These are phyloP conservation scores for Subanguina moxae DNA, from an alignment of 1,140 invertebrate genomes.

Conservation along the genomic window DNA sequence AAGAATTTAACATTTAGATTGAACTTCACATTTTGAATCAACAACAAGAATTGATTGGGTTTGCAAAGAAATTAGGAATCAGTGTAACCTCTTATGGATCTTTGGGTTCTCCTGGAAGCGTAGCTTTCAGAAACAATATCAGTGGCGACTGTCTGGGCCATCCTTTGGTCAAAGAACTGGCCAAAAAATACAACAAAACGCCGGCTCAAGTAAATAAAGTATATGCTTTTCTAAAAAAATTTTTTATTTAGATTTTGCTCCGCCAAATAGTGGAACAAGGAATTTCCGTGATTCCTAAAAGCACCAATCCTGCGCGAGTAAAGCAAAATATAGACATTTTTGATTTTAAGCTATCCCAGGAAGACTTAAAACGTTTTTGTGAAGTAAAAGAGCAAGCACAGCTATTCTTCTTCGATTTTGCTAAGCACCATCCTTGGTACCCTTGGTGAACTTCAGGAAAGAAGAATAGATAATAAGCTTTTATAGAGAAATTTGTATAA, in stretches of 20 bases:
- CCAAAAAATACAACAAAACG: slow-evolving; percentile 50
- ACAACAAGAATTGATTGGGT: slow-evolving; percentile 21
- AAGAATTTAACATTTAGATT: slow-evolving; percentile 16
- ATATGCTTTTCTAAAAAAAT: too few species aligned
- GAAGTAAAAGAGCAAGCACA: slow-evolving; percentile 19
- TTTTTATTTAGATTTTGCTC: slow-evolving; percentile 61
- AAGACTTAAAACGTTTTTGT: slow-evolving; percentile 35
- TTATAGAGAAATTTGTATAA: too few species aligned
- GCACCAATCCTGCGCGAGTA: slow-evolving; percentile 55
- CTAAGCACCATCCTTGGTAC: not conserved
- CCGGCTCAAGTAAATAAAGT: slow-evolving; percentile 59
- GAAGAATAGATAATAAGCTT: too few species aligned
- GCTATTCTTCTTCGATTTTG: slow-evolving; percentile 26
- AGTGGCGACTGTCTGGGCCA: slow-evolving; percentile 20
- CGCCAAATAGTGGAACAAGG: slow-evolving; percentile 47
- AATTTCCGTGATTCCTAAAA: slow-evolving; percentile 61
- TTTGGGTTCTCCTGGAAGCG: slow-evolving; percentile 56
- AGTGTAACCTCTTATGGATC: slow-evolving; percentile 58
- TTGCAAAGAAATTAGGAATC: slow-evolving; percentile 53
- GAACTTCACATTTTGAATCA: slow-evolving; percentile 32
- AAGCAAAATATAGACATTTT: slow-evolving; percentile 55
- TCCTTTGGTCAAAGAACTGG: slow-evolving; percentile 40
- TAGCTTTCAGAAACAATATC: not conserved
- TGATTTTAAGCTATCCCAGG: slow-evolving; percentile 40
- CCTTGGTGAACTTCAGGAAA: slow-evolving; percentile 1